Conservation (phyloP, 2,888 invertebrate species). For the Microdon myrmicae region DNA sequence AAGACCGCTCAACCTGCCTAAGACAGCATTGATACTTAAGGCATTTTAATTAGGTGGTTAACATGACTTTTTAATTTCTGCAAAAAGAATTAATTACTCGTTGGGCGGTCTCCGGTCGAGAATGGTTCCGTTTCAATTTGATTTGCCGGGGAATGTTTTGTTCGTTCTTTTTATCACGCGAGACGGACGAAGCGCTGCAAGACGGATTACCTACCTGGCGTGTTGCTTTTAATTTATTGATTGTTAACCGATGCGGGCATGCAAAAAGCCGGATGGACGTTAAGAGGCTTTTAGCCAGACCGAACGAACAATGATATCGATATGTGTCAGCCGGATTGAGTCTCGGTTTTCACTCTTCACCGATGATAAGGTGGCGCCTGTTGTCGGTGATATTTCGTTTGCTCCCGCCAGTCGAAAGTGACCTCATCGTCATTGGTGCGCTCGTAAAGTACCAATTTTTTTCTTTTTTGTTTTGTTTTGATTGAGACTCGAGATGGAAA, state of each 20-base stretch:
- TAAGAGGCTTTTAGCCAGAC: slow-evolving; percentile 52
- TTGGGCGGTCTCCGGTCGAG: slow-evolving; percentile 62
- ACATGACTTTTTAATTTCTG: slow-evolving; percentile 68
- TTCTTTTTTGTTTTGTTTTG: slow-evolving; percentile 9
- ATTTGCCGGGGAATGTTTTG: slow-evolving; percentile 41
- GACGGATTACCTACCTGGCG: slow-evolving; percentile 46
- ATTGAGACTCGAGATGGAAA: slow-evolving; percentile 21
- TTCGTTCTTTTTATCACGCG: slow-evolving; percentile 33
- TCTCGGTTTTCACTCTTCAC: slow-evolving; percentile 36
- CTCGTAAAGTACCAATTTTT: neutral
- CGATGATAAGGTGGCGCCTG: slow-evolving; percentile 52
- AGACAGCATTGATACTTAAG: slow-evolving; percentile 54
- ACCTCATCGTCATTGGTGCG: neutral
- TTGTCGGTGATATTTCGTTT: slow-evolving; percentile 21
- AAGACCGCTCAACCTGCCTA: slow-evolving; percentile 33
- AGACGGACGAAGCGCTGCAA: slow-evolving; percentile 27
- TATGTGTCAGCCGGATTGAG: slow-evolving; percentile 37
- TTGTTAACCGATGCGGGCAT: slow-evolving; percentile 41
- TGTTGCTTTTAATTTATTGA: slow-evolving; percentile 53
- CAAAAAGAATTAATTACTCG: slow-evolving; percentile 66
- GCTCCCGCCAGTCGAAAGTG: slow-evolving; percentile 11
- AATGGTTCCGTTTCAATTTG: slow-evolving; percentile 48
- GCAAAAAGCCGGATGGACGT: slow-evolving; percentile 34
- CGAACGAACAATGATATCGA: slow-evolving; percentile 18
- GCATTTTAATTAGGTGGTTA: slow-evolving; percentile 68